These are phyloP conservation scores for fruit fly (Drosophila melanogaster) DNA, from an alignment of 1,140 invertebrate genomes.

Conservation along the genomic window Release_6_plus_ISO1_MT NT_033777.3:22331001-22331500, in stretches of 20 bases:
- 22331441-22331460: constrained; percentile 18
- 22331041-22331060: background rate
- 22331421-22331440: constrained; percentile 8
- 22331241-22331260: background rate
- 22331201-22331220: constrained; percentile 24
- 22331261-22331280: constrained; percentile 30
- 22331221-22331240: constrained; percentile 16
- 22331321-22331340: background rate
- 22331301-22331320: constrained; percentile 13
- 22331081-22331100: background rate
- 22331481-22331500: constrained; percentile 5
- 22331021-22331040: background rate
- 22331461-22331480: constrained; percentile 22
- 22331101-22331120: constrained; percentile 3
- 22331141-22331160: background rate
- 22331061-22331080: constrained; percentile 7
- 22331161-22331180: background rate
- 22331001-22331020: too few relatives aligned
- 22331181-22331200: background rate
- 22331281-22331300: constrained; percentile 36
- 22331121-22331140: background rate
- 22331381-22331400: too few relatives aligned
- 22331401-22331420: constrained; percentile 13
- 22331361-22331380: too few relatives aligned
- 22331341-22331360: background rate